phyloP scores from a whole-genome alignment of 1,140 invertebrate genomes.

The Drosophila kurseongensis region DNA sequence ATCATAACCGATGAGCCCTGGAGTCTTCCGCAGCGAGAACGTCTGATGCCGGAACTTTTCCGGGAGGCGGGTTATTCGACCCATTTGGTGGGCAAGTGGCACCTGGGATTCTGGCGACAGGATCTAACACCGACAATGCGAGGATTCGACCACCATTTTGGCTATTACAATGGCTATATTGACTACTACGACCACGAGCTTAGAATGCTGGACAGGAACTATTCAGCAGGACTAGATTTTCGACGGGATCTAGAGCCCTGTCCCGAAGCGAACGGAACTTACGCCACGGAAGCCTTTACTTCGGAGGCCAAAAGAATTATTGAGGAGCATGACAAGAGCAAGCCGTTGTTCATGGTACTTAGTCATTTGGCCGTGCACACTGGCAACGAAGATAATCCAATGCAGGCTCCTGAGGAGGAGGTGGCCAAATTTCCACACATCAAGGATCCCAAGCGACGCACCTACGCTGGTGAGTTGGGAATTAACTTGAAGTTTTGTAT shows the following conservation, averaged over 20 bases:
- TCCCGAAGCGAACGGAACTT: slow-evolving; percentile 87
- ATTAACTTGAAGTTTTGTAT: too few species aligned
- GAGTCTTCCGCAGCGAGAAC: slow-evolving; percentile 90
- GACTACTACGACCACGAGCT: slow-evolving; percentile 92
- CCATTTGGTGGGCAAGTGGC: slow-evolving; percentile 96
- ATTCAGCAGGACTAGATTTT: slow-evolving; percentile 88
- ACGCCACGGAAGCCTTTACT: slow-evolving; percentile 92
- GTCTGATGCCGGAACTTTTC: slow-evolving; percentile 91
- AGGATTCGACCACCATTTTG: slow-evolving; percentile 93
- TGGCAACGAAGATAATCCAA: slow-evolving; percentile 88
- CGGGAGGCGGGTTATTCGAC: slow-evolving; percentile 91
- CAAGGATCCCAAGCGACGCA: slow-evolving; percentile 88
- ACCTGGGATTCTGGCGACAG: slow-evolving; percentile 90
- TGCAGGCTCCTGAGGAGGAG: slow-evolving; percentile 92
- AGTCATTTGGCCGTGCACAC: slow-evolving; percentile 93
- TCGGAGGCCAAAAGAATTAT: slow-evolving; percentile 89
- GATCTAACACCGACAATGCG: slow-evolving; percentile 91
- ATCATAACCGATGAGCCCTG: slow-evolving; percentile 90
- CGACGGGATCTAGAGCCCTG: slow-evolving; percentile 87
- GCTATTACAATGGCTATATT: slow-evolving; percentile 92
- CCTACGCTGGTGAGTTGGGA: slow-evolving; percentile 89
- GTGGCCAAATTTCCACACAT: slow-evolving; percentile 91
- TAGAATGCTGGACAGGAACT: slow-evolving; percentile 84
- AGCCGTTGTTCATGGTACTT: slow-evolving; percentile 91
- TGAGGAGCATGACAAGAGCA: slow-evolving; percentile 86